phyloP scores from a whole-genome alignment of 2,113 vertebrate genomes.

The Aythya baeri region DNA sequence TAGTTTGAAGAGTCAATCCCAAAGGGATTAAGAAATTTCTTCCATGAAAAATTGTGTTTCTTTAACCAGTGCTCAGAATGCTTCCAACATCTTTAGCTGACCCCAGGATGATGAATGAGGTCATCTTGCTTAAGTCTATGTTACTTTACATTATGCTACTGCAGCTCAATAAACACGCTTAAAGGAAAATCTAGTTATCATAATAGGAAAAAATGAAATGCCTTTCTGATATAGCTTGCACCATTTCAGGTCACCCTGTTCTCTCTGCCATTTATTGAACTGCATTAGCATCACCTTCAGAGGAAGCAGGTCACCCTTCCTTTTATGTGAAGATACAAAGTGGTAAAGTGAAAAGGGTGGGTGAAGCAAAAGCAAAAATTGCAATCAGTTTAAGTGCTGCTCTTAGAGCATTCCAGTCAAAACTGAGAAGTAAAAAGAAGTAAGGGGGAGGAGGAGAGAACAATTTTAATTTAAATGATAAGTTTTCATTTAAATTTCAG shows the following conservation, averaged over 20 bases:
- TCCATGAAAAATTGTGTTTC: neutral
- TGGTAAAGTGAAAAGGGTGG: slow-evolving; percentile 11
- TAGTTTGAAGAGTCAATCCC: neutral
- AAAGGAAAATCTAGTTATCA: slow-evolving; percentile 48
- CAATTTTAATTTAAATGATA: neutral
- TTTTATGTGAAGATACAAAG: slow-evolving; percentile 17
- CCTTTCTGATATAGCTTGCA: slow-evolving; percentile 28
- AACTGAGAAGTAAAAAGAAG: slow-evolving; percentile 10
- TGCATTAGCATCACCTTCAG: slow-evolving; percentile 57
- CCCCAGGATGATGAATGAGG: slow-evolving; percentile 41
- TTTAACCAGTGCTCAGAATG: neutral
- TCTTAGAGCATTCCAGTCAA: slow-evolving; percentile 12
- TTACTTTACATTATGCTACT: slow-evolving; percentile 48
- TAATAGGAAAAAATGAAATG: slow-evolving; percentile 60
- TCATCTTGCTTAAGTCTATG: slow-evolving; percentile 35
- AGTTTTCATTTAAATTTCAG: neutral
- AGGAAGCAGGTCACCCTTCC: slow-evolving; percentile 34
- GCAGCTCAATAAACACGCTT: slow-evolving; percentile 40
- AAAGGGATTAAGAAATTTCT: slow-evolving; percentile 2
- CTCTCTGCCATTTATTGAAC: slow-evolving; percentile 44
- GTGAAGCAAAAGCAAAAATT: slow-evolving; percentile 43
- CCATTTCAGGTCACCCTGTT: slow-evolving; percentile 31
- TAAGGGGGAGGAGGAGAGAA: neutral
- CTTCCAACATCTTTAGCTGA: slow-evolving; percentile 2
- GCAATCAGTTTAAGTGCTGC: slow-evolving; percentile 52